Conservation (phyloP, 2,797 vertebrate species). For the Streptopelia turtur region DNA sequence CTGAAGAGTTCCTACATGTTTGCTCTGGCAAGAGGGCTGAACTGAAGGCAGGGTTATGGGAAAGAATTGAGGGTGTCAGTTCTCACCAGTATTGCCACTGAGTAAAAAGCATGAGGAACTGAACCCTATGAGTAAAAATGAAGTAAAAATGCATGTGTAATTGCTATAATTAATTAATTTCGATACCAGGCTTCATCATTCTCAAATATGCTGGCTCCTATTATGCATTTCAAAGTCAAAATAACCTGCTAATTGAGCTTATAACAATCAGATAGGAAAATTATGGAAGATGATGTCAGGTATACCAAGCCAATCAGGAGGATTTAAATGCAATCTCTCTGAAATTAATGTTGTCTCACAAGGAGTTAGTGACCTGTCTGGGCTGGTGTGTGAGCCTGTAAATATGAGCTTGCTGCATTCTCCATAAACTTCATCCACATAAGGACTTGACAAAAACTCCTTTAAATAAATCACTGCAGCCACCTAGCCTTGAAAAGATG, state of each 20-base stretch:
- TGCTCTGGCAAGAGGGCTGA: neutral
- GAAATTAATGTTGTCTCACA: neutral
- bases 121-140: neutral
- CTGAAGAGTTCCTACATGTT: neutral
- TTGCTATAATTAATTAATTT: neutral
- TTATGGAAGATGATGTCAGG: neutral
- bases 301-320: neutral
- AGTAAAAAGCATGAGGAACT: neutral
- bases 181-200: neutral
- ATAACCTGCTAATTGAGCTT: neutral
- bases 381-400: neutral
- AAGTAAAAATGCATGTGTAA: neutral
- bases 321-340: neutral
- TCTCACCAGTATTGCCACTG: neutral
- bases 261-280: neutral
- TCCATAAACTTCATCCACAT: neutral
- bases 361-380: neutral
- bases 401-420: neutral
- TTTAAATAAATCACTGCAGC: constrained; percentile 63
- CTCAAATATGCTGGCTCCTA: neutral
- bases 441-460: neutral
- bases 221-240: constrained; percentile 5
- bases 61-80: neutral
- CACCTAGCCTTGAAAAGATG: constrained; percentile 65
- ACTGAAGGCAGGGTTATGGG: neutral